A percentile compares a stretch with the other conserved stretches of the same genome.
Evolutionary conservation across 2,888 invertebrate species (phyloP).

Genomic region (Eristalis tenax): DNA sequence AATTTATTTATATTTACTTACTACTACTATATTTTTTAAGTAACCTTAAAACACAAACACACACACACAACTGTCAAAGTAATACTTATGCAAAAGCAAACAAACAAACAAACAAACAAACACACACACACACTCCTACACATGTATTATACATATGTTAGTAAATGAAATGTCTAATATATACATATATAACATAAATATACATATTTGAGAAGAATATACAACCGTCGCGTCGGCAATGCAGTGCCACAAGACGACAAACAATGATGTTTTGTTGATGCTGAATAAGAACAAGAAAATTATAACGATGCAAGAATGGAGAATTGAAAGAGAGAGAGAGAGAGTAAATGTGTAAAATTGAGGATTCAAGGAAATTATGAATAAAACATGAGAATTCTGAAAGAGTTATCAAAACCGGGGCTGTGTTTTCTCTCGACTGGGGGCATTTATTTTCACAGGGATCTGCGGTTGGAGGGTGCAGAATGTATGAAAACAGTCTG

Average conservation of each 20-base stretch:
- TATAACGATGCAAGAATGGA: not conserved
- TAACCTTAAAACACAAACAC: constrained; percentile 9
- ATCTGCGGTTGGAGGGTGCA: no score
- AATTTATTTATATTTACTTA: constrained; percentile 53
- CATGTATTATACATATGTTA: not conserved
- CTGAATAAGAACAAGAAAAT: not conserved
- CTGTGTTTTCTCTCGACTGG: not conserved
- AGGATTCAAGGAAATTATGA: constrained; percentile 25
- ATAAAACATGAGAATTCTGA: constrained; percentile 27
- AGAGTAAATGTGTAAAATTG: constrained; percentile 12
- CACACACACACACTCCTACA: not conserved
- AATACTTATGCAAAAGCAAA: not conserved
- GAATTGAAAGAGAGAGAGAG: not conserved
- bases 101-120: no score
- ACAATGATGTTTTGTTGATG: not conserved
- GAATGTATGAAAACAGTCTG: no score
- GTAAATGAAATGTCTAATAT: constrained; percentile 1
- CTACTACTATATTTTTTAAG: constrained; percentile 47
- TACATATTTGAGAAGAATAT: not conserved
- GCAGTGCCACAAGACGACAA: not conserved
- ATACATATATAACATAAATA: not conserved
- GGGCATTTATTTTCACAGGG: no score
- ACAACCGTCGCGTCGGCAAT: not conserved
- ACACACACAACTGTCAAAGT: not conserved
- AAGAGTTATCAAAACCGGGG: not conserved